Base-by-base conservation (phyloP, 2,888 invertebrate genomes). In the Volucella zonaria region DNA sequence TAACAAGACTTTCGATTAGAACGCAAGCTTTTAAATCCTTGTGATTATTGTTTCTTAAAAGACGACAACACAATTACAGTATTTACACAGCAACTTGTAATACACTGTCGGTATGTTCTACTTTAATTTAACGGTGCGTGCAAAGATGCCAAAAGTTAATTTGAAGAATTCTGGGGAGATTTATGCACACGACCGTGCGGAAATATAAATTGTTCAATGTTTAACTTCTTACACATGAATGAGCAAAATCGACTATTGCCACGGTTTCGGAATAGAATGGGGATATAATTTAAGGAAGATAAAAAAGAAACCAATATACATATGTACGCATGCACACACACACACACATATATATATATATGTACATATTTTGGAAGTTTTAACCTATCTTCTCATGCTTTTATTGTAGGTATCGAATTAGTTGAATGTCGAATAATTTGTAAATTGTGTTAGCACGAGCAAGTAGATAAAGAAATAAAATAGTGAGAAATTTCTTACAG, bases 161-260 rank as follows among this genome's bases (percentile, higher is more conserved):
- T 80, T 59, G 12, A 40, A 40, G 1, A 47, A 51, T 42, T 43
- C 52, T 15, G 11, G 52, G 81, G 81, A 76, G 62, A 51, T 54
- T 15, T 4, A 58, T 49, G 64, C 40, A 64, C 31, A 31, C 49
- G 11, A 42, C 31, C 23, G 66, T 45, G 45, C 38, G 42, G 52
- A 49, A 18, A 42, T 56, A 64, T 59, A 62, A 66, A 75, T 74
- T 52, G 79, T 83, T 83, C 64, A 83, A 80, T 80, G 75, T 83
- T 79, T 83, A 75, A 80, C 80, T 83, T 83, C 58, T 75, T 75
- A 66, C 82, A 80, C 79, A 83, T 79, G 82, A 83, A 70, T 75
- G 71, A 54, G 58, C 59, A 75, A 74, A 78, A 58, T 68, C 68
- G 73, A 49, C 45, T 82, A 78, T 73, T 78, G 82, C 78, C 73